Percentiles rank a stretch among this genome's conserved stretches.
These are phyloP conservation scores for Tretioscincus oriximinensis DNA, from an alignment of 2,113 vertebrate genomes.

Conservation along the genomic window DNA sequence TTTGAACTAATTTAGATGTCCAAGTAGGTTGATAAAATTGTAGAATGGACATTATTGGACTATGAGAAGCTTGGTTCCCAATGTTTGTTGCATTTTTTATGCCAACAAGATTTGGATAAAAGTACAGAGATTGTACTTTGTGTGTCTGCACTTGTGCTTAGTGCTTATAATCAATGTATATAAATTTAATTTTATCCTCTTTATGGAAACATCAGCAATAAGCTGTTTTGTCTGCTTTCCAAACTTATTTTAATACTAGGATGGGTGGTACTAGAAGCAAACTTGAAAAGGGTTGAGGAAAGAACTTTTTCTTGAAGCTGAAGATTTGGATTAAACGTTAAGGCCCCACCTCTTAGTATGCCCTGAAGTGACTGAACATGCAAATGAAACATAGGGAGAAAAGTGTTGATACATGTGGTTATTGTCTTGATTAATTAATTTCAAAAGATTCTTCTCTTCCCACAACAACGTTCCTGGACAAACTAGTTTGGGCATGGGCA, in stretches of 20 bases:
- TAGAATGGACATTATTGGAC: background rate
- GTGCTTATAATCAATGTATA: too few relatives aligned
- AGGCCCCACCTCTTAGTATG: background rate
- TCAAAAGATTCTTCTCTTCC: background rate
- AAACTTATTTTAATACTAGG: background rate
- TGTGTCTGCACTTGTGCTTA: too few relatives aligned
- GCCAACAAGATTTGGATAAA: too few relatives aligned
- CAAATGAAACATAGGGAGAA: background rate
- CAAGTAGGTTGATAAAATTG: background rate
- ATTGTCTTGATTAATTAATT: background rate
- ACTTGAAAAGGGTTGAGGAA: background rate
- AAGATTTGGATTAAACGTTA: too few relatives aligned
- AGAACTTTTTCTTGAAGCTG: background rate
- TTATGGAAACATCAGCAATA: background rate
- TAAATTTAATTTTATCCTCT: too few relatives aligned
- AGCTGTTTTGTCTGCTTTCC: background rate
- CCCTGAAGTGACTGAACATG: background rate
- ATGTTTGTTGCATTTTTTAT: too few relatives aligned
- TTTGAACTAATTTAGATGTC: background rate
- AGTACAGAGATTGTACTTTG: too few relatives aligned
- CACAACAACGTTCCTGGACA: background rate
- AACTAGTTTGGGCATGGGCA: background rate
- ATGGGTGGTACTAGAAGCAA: background rate
- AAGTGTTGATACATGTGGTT: background rate
- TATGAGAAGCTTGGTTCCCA: background rate